Percentiles rank a stretch among this genome's conserved stretches.
Conservation (phyloP, 35 echinoderm and acorn worm genomes). For the Heliocidaris tuberculata region DNA sequence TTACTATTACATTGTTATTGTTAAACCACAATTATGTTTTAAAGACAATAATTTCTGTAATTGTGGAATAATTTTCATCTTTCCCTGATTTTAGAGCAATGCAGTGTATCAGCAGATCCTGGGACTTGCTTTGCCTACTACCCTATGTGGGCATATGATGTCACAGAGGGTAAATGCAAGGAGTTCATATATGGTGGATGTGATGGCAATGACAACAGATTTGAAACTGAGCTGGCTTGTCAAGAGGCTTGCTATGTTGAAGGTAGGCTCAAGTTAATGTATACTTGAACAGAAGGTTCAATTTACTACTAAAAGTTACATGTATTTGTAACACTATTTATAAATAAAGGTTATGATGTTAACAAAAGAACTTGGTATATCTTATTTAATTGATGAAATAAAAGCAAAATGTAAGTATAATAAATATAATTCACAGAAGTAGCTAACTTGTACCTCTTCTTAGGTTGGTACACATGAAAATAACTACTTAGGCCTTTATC, state of each 20-base stretch:
- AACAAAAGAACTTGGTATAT: no score
- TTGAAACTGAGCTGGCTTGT: constrained; percentile 76
- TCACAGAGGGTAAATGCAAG: constrained; percentile 43
- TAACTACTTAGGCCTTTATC: neutral
- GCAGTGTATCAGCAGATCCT: constrained; percentile 46
- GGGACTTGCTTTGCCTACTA: constrained; percentile 66
- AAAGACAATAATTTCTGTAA: neutral
- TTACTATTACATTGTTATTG: no score
- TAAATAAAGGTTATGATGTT: neutral
- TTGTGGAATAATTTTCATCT: neutral
- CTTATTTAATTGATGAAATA: no score
- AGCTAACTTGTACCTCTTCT: no score
- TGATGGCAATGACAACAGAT: constrained; percentile 85
- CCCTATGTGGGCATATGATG: constrained; percentile 71
- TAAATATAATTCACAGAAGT: no score
- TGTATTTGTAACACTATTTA: neutral
- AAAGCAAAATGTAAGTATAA: no score
- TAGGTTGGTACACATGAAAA: neutral
- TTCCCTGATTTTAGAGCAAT: constrained; percentile 51
- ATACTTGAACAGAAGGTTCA: neutral
- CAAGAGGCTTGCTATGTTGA: constrained; percentile 58
- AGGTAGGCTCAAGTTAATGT: neutral
- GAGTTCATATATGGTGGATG: constrained; percentile 88
- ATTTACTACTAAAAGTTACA: neutral
- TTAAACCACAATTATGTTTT: no score